Percentiles rank a stretch among this genome's conserved stretches.
These are phyloP conservation scores for Myanophis thanlyinensis DNA, from an alignment of 2,113 vertebrate genomes.

Conservation along the genomic window DNA sequence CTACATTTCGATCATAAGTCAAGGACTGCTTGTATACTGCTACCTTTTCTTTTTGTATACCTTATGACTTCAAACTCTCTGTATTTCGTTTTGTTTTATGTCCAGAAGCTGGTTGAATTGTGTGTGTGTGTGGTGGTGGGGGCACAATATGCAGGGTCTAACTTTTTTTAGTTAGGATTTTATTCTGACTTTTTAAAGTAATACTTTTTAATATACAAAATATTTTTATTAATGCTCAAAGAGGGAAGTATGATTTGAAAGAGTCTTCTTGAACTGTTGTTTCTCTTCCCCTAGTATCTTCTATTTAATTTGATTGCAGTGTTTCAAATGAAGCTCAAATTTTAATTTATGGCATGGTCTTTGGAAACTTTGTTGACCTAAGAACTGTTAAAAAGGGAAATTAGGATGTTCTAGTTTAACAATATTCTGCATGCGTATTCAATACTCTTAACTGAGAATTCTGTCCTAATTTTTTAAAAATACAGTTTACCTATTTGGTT, in stretches of 20 bases:
- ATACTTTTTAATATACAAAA: background rate
- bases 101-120: background rate
- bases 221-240: background rate
- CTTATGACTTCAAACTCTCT: background rate
- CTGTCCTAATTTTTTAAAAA: background rate
- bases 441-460: background rate
- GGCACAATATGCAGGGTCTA: background rate
- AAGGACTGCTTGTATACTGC: too few relatives aligned
- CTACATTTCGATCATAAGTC: background rate
- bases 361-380: background rate
- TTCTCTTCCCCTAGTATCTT: background rate
- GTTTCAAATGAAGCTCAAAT: background rate
- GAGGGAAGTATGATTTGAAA: background rate
- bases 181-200: slow-evolving; percentile 5
- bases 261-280: background rate
- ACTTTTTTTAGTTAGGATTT: background rate
- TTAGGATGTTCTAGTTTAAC: background rate
- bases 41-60: background rate
- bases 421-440: background rate
- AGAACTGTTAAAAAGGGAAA: background rate
- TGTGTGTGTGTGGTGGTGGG: too few relatives aligned
- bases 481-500: background rate
- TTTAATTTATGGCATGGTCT: background rate
- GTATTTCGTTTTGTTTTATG: background rate
- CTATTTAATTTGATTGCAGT: background rate